Percentiles rank a stretch among this genome's conserved stretches.
phyloP scores from a whole-genome alignment of 2,113 vertebrate genomes.

The Sminthopsis crassicaudata region DNA sequence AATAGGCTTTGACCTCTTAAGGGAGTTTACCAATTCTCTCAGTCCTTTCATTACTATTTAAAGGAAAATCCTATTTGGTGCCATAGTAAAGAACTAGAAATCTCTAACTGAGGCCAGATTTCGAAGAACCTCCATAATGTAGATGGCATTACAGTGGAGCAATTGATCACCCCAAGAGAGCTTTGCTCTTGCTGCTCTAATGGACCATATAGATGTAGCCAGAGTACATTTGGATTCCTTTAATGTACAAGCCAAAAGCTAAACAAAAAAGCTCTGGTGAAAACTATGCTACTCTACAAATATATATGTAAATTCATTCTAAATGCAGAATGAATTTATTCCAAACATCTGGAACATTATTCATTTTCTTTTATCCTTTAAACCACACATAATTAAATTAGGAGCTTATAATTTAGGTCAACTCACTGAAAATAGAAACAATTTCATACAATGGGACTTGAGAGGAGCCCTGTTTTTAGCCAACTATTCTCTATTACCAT shows the following conservation, averaged over 20 bases:
- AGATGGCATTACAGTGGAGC: neutral
- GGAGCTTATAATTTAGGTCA: conserved; percentile 42
- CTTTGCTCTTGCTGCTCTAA: neutral
- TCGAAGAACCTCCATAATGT: neutral
- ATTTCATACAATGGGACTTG: conserved; percentile 25
- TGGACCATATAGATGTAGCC: neutral
- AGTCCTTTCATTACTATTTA: neutral
- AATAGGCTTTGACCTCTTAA: neutral
- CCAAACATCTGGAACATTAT: conserved; percentile 19
- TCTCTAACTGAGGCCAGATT: neutral
- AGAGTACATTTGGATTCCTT: neutral
- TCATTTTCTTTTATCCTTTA: conserved; percentile 47
- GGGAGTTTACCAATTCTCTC: neutral
- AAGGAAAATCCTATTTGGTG: neutral
- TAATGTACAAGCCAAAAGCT: conserved; percentile 28
- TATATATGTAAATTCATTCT: conserved; percentile 44
- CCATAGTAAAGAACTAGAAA: neutral
- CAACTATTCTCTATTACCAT: neutral
- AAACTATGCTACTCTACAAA: conserved; percentile 6
- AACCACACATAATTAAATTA: conserved; percentile 39
- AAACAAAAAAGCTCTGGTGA: conserved; percentile 4
- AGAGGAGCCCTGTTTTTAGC: neutral
- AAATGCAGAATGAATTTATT: conserved; percentile 30
- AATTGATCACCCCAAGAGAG: conserved; percentile 11
- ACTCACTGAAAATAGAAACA: neutral